Evolutionary conservation across 2,113 vertebrate genomes (phyloP).

Genomic region (Furnarius figulus): DNA sequence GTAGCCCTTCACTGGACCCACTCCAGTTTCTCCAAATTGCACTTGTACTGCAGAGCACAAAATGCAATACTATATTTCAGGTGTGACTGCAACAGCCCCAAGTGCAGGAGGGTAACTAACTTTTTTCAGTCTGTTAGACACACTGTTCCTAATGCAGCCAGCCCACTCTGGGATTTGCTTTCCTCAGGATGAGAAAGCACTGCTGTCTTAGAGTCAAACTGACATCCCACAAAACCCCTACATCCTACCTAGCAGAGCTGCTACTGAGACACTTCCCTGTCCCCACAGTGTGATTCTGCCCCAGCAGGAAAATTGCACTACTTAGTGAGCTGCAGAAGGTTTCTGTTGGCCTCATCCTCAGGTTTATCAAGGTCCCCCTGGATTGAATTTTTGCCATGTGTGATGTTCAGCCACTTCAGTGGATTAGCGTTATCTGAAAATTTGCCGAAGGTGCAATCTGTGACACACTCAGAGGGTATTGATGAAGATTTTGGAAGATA

Average conservation of each 20-base stretch:
- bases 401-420: neutral
- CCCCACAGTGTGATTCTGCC: neutral
- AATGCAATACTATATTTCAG: neutral
- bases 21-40: neutral
- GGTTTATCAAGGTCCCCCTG: neutral
- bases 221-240: neutral
- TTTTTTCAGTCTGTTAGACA: neutral
- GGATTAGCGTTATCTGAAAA: neutral
- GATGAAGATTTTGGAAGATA: neutral
- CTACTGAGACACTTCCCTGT: neutral
- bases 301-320: neutral
- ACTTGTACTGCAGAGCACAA: neutral
- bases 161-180: neutral
- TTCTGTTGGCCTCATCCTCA: neutral
- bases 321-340: neutral
- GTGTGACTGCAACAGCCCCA: neutral
- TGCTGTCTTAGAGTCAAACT: neutral
- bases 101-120: neutral
- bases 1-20: neutral
- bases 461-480: neutral
- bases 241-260: neutral
- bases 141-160: neutral
- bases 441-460: neutral
- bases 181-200: neutral
- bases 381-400: neutral